Evolutionary conservation across 2,113 vertebrate species (phyloP), one percentile per base, ranked within the genome.

Genomic region (Passer domesticus): DNA sequence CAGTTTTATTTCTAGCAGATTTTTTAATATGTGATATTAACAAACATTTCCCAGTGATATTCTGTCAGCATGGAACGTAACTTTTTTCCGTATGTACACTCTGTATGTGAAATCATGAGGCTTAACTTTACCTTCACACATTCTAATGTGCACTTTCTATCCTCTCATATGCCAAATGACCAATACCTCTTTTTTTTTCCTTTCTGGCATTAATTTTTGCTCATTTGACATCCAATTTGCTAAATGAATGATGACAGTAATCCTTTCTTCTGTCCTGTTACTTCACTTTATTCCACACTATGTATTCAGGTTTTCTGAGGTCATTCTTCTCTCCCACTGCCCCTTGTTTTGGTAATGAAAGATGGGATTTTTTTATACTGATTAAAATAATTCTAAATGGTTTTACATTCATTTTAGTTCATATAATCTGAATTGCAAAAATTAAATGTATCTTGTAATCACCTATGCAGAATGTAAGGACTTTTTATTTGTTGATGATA

Each of bases 201-300:
- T 82, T 77, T 41, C 53, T 95, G 52, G 47, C 24, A 64, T 55
- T 89, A 81, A 77, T 75, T 89, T 93, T 92, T 89, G 19, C 41
- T 56, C 78, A 56, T 74, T 74, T 89, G 80, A 82, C 35, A 79
- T 84, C 89, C 73, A 94, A 89, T 96, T 95, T 95, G 52, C 77
- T 69, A 84, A 64, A 95, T 80, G 31, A 94, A 75, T 89, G 56
- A 73, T 87, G 95, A 84, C 89, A 92, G 60, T 92, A 93, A 96
- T 96, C 83, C 91, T 86, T 76, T 77, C 28, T 90, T 87, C 62
- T 86, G 53, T 85, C 21, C 47, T 47, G 19, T 68, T 94, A 10
- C 66, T 81, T 83, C 66, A 41, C 28, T 15, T 94, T 70, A 56
- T 70, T 77, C 68, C 28, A 87, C 41, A 15, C 24, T 49, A 20